Evolutionary conservation across 2,888 invertebrate genomes (phyloP).

Genomic region (Micoletzkya japonica): DNA sequence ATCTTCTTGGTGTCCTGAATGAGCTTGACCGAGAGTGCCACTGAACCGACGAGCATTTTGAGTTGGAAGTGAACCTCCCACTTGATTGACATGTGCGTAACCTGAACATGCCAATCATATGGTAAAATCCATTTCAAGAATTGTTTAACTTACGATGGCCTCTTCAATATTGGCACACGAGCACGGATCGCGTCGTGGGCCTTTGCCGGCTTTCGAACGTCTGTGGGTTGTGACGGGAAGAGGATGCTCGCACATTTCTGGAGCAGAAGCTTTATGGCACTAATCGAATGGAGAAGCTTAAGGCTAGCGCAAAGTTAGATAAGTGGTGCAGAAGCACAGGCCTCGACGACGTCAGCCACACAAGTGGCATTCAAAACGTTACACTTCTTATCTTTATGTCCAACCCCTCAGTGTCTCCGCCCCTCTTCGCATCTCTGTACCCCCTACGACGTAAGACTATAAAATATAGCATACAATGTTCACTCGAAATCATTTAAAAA

Average conservation of each 20-base stretch:
- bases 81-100: slow-evolving; percentile 55
- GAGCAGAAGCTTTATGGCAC: not conserved
- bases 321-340: too few species aligned
- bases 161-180: slow-evolving; percentile 14
- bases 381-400: not conserved
- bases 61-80: slow-evolving; percentile 56
- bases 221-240: not conserved
- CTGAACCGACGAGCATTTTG: slow-evolving; percentile 52
- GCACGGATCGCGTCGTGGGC: slow-evolving; percentile 21
- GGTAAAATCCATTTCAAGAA: not conserved
- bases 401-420: too few species aligned
- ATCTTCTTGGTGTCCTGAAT: slow-evolving; percentile 49
- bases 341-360: too few species aligned
- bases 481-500: too few species aligned
- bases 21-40: slow-evolving; percentile 44
- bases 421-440: too few species aligned
- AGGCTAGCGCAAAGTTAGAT: too few species aligned
- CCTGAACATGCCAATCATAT: slow-evolving; percentile 17
- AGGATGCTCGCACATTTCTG: not conserved
- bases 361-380: too few species aligned
- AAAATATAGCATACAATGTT: too few species aligned
- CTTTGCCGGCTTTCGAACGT: not conserved
- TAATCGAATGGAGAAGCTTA: too few species aligned
- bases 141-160: slow-evolving; percentile 4
- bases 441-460: too few species aligned